Evolutionary conservation across 2,888 invertebrate species (phyloP), one percentile per base, ranked within the genome.

Genomic region (Melieria picta): DNA sequence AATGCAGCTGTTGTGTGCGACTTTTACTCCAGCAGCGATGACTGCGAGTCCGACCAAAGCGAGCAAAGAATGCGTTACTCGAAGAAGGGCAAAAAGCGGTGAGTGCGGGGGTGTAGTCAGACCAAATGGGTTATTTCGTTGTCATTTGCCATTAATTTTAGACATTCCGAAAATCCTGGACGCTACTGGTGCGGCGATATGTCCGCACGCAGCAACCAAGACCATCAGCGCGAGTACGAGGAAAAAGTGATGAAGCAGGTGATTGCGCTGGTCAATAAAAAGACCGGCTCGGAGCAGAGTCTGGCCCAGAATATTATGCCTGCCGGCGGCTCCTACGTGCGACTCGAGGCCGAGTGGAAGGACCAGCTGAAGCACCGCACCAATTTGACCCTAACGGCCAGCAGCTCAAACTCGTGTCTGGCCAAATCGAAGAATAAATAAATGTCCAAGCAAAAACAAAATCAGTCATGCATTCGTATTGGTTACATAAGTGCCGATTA

Each of bases 121-220:
- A n/a, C 4, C 1, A 42, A 3, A 46, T 4, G 10, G 55, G 45
- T 61, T 62, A 7, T 56, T 52, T 52, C 52, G 52, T 52, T 16
- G 63, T 42, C 58, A 65, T 11, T 2, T 30, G 2, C 30, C 11
- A 11, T 69, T 64, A 4, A 46, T 11, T 64, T 13, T 42, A 81
- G 81, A 43, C 77, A 78, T 46, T 79, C 79, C 9, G 81, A 82
- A 52, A 79, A 88, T 60, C 87, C 88, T 9, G 91, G 90, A 5
- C 90, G 92, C 43, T 90, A 91, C 79, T 95, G 95, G 95, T 92
- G 91, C 74, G 88, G 91, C 30, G 92, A 93, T 77, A 87, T 93
- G 70, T 93, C 94, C 0, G 93, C 94, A 5, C 90, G 95, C 77
- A 94, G 93, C 81, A 96, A 96, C 88, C 95, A 96, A 85, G 95